Percentiles rank a stretch among this genome's conserved stretches.
Evolutionary conservation across 2,888 invertebrate genomes (phyloP).

Genomic region (Lathronympha strigana): DNA sequence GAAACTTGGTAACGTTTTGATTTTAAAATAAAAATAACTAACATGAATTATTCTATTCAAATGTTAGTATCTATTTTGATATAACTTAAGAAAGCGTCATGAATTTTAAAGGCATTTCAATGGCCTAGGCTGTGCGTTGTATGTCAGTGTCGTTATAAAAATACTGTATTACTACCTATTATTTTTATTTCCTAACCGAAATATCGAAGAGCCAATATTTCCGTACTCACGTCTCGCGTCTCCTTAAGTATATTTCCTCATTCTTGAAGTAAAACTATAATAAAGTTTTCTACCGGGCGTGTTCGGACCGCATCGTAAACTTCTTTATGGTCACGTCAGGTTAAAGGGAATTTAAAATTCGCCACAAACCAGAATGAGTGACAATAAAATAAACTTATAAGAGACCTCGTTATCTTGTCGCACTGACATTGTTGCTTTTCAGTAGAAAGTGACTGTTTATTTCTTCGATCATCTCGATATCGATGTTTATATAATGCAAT

Average conservation of each 20-base stretch:
- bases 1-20: no score
- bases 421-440: no score
- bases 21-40: no score
- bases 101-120: no score
- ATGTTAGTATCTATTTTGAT: no score
- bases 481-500: no score
- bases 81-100: no score
- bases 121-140: no score
- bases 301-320: slow-evolving; percentile 9
- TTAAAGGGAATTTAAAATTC: slow-evolving; percentile 3
- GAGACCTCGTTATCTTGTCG: no score
- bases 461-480: no score
- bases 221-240: not conserved
- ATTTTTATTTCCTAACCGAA: slow-evolving; percentile 14
- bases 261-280: slow-evolving; percentile 13
- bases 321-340: slow-evolving; percentile 5
- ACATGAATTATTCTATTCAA: no score
- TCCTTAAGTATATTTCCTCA: slow-evolving; percentile 8
- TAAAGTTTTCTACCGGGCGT: slow-evolving; percentile 9
- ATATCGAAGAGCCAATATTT: slow-evolving; percentile 10
- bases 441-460: no score
- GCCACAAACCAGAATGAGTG: slow-evolving; percentile 4
- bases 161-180: not conserved
- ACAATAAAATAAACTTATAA: not conserved
- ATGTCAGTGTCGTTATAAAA: not conserved